A percentile compares a stretch with the other conserved stretches of the same genome.
Conservation (phyloP, 2,797 vertebrate species). For the Furcifer pardalis region DNA sequence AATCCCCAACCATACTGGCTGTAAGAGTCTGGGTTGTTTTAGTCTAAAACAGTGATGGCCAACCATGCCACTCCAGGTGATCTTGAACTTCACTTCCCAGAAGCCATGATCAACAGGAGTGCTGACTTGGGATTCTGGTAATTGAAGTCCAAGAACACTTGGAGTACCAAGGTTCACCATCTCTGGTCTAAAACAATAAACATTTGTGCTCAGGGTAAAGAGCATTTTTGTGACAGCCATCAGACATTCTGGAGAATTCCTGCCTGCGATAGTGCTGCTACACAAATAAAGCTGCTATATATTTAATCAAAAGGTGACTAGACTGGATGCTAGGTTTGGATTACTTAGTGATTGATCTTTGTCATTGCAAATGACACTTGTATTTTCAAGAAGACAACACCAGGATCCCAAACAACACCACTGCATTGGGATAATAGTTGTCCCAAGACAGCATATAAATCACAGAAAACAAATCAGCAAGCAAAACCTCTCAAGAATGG, state of each 20-base stretch:
- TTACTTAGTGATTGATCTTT: not conserved
- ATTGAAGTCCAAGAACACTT: no score
- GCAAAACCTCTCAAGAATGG: not conserved
- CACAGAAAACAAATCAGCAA: no score
- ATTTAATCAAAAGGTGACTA: not conserved
- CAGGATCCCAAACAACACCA: not conserved
- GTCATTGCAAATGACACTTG: not conserved
- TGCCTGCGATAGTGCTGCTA: not conserved
- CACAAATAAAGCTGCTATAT: not conserved
- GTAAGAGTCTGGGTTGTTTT: no score
- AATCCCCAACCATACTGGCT: no score
- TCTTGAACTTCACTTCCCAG: no score
- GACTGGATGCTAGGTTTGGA: not conserved
- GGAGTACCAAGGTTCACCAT: no score
- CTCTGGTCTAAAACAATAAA: no score
- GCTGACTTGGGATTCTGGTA: no score
- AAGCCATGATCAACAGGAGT: no score
- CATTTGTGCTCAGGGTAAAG: no score
- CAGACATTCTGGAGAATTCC: not conserved
- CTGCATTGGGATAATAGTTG: not conserved
- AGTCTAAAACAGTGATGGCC: no score
- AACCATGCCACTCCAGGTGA: no score
- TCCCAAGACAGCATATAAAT: not conserved
- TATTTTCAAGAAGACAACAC: not conserved
- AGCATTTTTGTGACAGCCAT: not conserved